Conservation (phyloP, 2,797 vertebrate species). For the Oryzias dopingdopingensis region DNA sequence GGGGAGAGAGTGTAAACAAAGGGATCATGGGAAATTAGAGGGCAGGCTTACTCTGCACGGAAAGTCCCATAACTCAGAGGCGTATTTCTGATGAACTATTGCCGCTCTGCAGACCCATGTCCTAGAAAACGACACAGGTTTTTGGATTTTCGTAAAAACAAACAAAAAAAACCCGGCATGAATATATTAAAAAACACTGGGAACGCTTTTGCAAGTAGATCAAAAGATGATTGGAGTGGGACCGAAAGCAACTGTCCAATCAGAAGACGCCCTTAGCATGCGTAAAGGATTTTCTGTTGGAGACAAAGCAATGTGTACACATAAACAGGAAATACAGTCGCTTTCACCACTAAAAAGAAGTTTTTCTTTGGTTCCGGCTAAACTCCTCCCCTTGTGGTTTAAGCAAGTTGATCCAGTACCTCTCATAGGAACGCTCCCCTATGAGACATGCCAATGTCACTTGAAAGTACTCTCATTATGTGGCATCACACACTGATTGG, state of each 20-base stretch:
- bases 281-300: no score
- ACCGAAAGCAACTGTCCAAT: not conserved
- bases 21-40: no score
- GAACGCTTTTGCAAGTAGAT: no score
- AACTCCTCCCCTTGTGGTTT: conserved; percentile 18
- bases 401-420: conserved; percentile 21
- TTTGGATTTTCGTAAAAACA: no score
- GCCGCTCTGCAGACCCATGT: no score
- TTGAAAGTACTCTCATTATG: conserved; percentile 38
- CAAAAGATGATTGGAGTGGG: no score
- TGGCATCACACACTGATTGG: conserved; percentile 34
- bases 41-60: not conserved
- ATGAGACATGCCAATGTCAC: conserved; percentile 27
- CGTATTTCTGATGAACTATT: no score
- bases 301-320: not conserved
- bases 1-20: no score
- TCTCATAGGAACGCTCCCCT: conserved; percentile 3
- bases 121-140: no score
- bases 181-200: no score
- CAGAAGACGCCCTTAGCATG: not conserved
- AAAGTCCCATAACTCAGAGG: not conserved
- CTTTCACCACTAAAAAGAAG: not conserved
- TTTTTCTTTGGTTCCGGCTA: not conserved
- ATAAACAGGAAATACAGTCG: conserved; percentile 1
- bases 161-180: no score